Base-by-base conservation (phyloP, 2,113 vertebrate genomes). In the Elachura formosa region DNA sequence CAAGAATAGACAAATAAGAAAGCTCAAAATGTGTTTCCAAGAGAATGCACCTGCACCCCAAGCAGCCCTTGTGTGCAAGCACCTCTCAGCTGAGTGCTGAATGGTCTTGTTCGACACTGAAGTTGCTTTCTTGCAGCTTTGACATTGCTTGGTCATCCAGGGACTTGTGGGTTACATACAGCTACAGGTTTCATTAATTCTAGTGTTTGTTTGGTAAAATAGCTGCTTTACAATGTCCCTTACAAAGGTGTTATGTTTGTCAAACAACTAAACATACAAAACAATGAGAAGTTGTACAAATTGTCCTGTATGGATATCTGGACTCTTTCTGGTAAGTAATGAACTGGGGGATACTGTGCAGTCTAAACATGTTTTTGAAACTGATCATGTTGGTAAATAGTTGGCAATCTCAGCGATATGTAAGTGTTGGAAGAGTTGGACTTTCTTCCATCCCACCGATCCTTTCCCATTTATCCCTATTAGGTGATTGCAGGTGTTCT, bases 391-490 rank as follows among this genome's bases (percentile, higher is more conserved):
- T 40, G 40, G 23, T 38, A 75, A 78, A 36, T 33, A 36, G 38
- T 34, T 29, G 43, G 5, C 17, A 66, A 3, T 46, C 51, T 67
- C 23, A 6, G 68, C 61, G 14, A 31, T 25, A 2, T 0, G 0
- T 20, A 25, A 62, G 33, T 8, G 6, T 45, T 68, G 41, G 43
- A 38, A 66, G 24, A 41, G 8, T 3, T 58, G 45, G n/a, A 11
- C 20, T 68, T 59, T 17, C 23, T 72, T 51, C 66, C 21, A 46
- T 34, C 52, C 23, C 51, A 20, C 15, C 18, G 67, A 3, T 24
- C 7, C n/a, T 55, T 91, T 82, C 34, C 46, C 0, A 0, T 49
- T 63, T 56, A 68, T 48, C 33, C 19, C 26, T 25, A 0, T 34
- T 34, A 38, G 62, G 45, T 13, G 24, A 41, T 19, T 24, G 40